Percentiles rank a stretch among this genome's conserved stretches.
These are phyloP conservation scores for Tokudaia tokunoshimensis DNA, from an alignment of 2,797 vertebrate species.

Conservation along the genomic window DNA sequence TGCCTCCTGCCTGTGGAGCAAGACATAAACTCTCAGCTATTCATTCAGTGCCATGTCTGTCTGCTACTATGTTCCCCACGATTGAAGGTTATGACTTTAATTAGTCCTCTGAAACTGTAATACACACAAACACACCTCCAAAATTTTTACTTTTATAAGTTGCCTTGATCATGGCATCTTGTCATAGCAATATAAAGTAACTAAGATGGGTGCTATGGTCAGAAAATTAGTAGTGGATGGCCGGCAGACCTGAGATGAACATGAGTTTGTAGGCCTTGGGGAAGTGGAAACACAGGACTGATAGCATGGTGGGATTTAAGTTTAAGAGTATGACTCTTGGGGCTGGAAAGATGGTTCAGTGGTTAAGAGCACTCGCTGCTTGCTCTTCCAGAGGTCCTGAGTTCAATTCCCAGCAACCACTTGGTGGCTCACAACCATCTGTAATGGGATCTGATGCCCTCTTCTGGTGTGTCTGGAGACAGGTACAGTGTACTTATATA, in stretches of 20 bases:
- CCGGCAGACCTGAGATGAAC: not conserved
- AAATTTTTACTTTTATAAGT: not conserved
- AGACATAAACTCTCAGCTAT: not conserved
- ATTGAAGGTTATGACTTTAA: not conserved
- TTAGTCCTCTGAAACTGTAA: not conserved
- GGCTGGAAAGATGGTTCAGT: too few species aligned
- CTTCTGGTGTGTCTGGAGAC: too few species aligned
- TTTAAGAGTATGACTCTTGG: not conserved
- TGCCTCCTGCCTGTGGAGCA: not conserved
- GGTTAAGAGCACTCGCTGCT: too few species aligned
- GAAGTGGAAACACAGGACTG: fast-evolving
- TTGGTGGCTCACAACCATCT: too few species aligned
- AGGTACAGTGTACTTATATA: too few species aligned
- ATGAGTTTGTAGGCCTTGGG: not conserved
- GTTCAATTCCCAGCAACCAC: too few species aligned
- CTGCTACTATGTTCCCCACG: not conserved
- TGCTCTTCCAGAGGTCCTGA: too few species aligned
- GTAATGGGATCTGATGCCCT: too few species aligned
- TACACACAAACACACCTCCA: not conserved
- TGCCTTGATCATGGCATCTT: not conserved
- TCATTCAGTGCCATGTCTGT: not conserved
- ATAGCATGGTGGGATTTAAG: fast-evolving
- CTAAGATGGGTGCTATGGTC: not conserved
- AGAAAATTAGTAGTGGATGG: not conserved
- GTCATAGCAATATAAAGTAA: not conserved